phyloP scores from a whole-genome alignment of 2,797 vertebrate species.

The Leuciscus waleckii region DNA sequence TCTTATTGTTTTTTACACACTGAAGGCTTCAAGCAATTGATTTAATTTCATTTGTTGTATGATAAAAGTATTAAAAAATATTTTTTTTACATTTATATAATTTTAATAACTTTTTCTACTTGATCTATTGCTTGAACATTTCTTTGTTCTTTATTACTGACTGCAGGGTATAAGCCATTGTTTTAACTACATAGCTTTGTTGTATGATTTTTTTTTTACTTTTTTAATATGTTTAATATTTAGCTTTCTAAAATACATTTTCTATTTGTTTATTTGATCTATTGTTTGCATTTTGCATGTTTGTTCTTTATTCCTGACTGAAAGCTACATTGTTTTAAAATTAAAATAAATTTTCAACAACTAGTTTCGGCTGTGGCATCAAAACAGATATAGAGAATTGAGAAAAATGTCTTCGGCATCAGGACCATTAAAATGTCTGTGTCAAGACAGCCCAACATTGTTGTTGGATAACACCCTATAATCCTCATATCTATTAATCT shows the following conservation, averaged over 20 bases:
- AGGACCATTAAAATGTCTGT: neutral
- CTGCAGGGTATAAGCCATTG: too few species aligned
- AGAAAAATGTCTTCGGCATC: neutral
- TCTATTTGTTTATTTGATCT: too few species aligned
- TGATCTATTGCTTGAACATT: too few species aligned
- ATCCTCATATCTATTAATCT: constrained; percentile 29
- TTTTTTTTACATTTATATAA: neutral
- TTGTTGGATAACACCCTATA: neutral
- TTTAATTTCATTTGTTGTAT: neutral
- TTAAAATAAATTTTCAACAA: too few species aligned
- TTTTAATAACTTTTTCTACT: neutral
- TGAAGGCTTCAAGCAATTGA: neutral
- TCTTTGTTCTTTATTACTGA: too few species aligned
- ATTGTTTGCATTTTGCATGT: neutral
- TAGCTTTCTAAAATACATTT: too few species aligned
- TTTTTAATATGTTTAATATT: too few species aligned
- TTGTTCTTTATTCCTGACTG: neutral
- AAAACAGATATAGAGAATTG: neutral
- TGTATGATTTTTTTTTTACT: neutral
- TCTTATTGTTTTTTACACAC: neutral
- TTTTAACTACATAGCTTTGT: neutral
- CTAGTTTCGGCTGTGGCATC: neutral
- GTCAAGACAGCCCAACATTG: neutral
- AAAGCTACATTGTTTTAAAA: neutral
- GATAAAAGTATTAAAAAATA: neutral